Evolutionary conservation across 2,113 vertebrate genomes (phyloP).

Genomic region (Loxodonta africana): DNA sequence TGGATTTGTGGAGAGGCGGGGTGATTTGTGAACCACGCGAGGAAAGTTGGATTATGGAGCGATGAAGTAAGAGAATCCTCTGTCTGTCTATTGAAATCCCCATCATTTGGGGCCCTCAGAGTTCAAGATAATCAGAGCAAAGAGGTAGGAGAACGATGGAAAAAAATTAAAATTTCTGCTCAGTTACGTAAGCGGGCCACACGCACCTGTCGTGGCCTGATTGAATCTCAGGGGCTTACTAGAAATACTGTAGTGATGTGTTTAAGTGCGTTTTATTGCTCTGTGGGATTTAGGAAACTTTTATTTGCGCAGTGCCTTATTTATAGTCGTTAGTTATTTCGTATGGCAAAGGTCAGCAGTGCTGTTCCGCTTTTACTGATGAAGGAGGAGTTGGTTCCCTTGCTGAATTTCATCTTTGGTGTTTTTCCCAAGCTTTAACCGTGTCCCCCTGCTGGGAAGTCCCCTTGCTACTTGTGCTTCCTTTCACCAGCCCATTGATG

Average conservation of each 20-base stretch:
- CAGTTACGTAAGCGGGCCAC: neutral
- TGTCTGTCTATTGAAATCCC: neutral
- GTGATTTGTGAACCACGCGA: neutral
- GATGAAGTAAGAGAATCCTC: neutral
- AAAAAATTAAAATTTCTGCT: neutral
- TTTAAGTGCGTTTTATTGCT: neutral
- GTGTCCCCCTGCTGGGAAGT: neutral
- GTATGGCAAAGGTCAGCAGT: neutral
- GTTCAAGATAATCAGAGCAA: conserved; percentile 12
- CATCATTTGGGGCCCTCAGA: neutral
- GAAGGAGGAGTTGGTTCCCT: neutral
- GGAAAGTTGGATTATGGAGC: conserved; percentile 19
- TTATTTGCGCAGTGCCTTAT: neutral
- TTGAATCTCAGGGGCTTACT: neutral
- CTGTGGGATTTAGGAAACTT: neutral
- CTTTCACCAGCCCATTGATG: rapidly evolving
- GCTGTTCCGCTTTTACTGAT: neutral
- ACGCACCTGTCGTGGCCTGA: neutral
- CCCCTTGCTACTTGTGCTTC: neutral
- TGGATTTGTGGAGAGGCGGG: neutral
- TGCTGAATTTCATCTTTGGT: neutral
- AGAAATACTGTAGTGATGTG: rapidly evolving
- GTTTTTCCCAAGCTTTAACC: neutral
- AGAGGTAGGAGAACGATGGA: neutral
- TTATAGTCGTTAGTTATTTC: neutral